These are phyloP conservation scores for Mugil cephalus DNA, from an alignment of 2,113 vertebrate genomes.

Conservation along the genomic window DNA sequence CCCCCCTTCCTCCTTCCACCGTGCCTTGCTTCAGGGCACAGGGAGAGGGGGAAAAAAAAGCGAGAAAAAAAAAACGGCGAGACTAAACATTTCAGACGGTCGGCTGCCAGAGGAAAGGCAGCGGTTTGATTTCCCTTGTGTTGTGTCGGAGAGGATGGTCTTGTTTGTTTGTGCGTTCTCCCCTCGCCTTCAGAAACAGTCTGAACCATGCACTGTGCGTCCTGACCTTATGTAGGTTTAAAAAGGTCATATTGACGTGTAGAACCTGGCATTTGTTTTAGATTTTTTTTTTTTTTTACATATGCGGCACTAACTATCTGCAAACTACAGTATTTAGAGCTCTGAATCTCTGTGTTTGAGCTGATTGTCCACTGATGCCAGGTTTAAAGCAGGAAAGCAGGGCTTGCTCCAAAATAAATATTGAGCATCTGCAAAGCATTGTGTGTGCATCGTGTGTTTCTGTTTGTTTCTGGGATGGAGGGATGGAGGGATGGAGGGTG, in stretches of 20 bases:
- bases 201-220: background rate
- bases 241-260: too few species aligned
- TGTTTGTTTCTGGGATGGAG: slow-evolving; percentile 19
- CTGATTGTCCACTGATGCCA: too few species aligned
- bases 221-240: too few species aligned
- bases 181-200: background rate
- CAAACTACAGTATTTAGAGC: too few species aligned
- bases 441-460: slow-evolving; percentile 14
- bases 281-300: background rate
- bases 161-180: slow-evolving; percentile 22
- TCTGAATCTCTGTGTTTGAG: too few species aligned
- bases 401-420: slow-evolving; percentile 25
- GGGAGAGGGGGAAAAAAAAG: slow-evolving; percentile 50
- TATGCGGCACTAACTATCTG: background rate
- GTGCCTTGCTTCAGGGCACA: slow-evolving; percentile 72
- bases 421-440: slow-evolving; percentile 13
- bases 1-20: slow-evolving; percentile 33
- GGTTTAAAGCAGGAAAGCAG: slow-evolving; percentile 20
- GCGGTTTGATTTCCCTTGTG: slow-evolving; percentile 65
- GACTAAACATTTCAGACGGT: slow-evolving; percentile 72
- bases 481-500: background rate
- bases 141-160: slow-evolving; percentile 56
- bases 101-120: slow-evolving; percentile 62
- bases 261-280: background rate
- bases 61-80: slow-evolving; percentile 62